phyloP scores from a whole-genome alignment of 1,140 invertebrate species.

The Drosophila prosaltans region DNA sequence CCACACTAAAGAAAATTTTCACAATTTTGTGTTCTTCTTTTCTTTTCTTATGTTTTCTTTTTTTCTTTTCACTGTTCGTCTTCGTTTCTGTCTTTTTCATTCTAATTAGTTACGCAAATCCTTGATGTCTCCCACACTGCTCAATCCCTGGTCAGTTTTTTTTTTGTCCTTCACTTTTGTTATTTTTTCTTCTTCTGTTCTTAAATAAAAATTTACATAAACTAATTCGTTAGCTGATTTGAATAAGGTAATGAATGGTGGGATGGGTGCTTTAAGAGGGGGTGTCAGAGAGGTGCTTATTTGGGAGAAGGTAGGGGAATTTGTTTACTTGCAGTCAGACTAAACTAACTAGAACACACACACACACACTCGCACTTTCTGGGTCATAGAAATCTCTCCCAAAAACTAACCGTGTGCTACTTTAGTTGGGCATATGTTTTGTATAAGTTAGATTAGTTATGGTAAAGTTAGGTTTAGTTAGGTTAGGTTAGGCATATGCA shows the following conservation, averaged over 20 bases:
- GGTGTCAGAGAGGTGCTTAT: background rate
- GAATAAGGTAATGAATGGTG: conserved; percentile 73
- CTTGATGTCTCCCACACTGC: conserved; percentile 18
- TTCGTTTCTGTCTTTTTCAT: conserved; percentile 13
- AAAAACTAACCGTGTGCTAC: conserved; percentile 58
- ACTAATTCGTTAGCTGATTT: conserved; percentile 80
- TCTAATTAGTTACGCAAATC: conserved; percentile 65
- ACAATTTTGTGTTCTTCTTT: conserved; percentile 61
- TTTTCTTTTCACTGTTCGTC: conserved; percentile 12
- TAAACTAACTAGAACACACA: conserved; percentile 1
- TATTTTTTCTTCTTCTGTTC: background rate
- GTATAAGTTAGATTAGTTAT: conserved; percentile 29
- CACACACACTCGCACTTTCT: background rate
- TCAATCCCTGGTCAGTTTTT: conserved; percentile 26
- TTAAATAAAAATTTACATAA: conserved; percentile 68
- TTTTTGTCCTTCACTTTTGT: conserved; percentile 2
- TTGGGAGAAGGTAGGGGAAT: background rate
- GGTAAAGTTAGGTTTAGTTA: conserved; percentile 28
- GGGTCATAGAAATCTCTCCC: conserved; percentile 47
- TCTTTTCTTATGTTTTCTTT: conserved; percentile 15
- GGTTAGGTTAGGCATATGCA: conserved; percentile 14
- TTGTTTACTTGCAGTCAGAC: conserved; percentile 3
- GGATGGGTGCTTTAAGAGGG: conserved; percentile 16
- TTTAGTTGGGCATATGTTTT: conserved; percentile 40
- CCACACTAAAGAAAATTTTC: conserved; percentile 57